Conservation (phyloP, 2,113 vertebrate species). For the Climacteris rufus region DNA sequence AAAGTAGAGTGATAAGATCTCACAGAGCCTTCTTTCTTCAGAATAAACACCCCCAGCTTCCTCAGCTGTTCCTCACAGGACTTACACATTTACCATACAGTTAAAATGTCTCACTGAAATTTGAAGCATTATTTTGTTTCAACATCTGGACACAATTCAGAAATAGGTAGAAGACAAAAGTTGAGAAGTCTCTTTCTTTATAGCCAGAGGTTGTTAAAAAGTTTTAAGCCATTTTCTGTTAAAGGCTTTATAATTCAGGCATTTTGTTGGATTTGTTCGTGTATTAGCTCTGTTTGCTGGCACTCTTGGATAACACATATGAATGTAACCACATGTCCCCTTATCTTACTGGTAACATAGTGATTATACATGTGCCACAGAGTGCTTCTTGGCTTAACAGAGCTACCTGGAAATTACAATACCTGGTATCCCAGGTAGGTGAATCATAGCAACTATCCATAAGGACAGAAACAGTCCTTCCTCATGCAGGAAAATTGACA, state of each 20-base stretch:
- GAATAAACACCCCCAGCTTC: not conserved
- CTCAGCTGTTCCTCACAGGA: not conserved
- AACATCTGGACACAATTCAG: not conserved
- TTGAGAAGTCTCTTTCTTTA: not conserved
- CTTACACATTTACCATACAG: not conserved
- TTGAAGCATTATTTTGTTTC: not conserved
- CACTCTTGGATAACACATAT: not conserved
- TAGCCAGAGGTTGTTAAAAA: not conserved
- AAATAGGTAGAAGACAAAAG: not conserved
- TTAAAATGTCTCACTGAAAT: not conserved
- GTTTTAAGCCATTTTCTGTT: not conserved
- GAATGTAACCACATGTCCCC: not conserved
- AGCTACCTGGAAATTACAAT: not conserved
- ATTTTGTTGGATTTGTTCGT: not conserved
- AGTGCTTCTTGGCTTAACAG: not conserved
- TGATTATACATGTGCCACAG: not conserved
- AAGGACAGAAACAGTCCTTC: not conserved
- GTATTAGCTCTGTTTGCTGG: not conserved
- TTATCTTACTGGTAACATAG: not conserved
- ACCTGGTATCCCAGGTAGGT: not conserved
- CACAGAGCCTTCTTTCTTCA: not conserved
- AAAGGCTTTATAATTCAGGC: not conserved
- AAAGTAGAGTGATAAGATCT: not conserved
- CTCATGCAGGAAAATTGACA: not conserved
- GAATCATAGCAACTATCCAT: not conserved